Evolutionary conservation across 2,888 invertebrate species (phyloP).

Genomic region (Parapristionchus giblindavisi): DNA sequence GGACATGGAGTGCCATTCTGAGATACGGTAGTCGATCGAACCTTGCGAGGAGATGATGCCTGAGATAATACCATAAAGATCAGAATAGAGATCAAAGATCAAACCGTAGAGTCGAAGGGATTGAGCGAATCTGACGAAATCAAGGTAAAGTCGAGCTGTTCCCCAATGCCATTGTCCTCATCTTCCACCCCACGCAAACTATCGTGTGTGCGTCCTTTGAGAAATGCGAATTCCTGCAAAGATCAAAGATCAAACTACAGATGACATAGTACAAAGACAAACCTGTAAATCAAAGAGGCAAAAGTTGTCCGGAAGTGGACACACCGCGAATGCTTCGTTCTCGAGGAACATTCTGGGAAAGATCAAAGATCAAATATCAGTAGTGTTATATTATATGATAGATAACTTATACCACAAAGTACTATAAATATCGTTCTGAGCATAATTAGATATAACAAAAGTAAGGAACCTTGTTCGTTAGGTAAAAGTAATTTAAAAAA

Average conservation of each 20-base stretch:
- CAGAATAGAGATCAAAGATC: background rate
- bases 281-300: conserved; percentile 66
- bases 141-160: conserved; percentile 47
- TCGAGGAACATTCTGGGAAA: conserved; percentile 63
- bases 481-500: too few species aligned
- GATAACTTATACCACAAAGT: too few species aligned
- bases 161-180: conserved; percentile 42
- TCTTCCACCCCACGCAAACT: background rate
- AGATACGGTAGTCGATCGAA: background rate
- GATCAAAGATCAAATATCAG: too few species aligned
- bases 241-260: background rate
- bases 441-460: too few species aligned
- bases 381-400: too few species aligned
- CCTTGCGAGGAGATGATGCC: background rate
- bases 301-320: conserved; percentile 64
- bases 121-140: conserved; percentile 44
- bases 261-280: background rate
- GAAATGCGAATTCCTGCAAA: conserved; percentile 59
- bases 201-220: conserved; percentile 46
- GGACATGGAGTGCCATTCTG: background rate
- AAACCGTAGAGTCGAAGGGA: conserved; percentile 40
- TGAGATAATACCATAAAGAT: background rate
- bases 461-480: too few species aligned
- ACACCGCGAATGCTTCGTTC: conserved; percentile 65
- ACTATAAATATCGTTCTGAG: too few species aligned